Evolutionary conservation across 2,797 vertebrate genomes (phyloP), one percentile per base, ranked within the genome.

Genomic region (Bufotes viridis): DNA sequence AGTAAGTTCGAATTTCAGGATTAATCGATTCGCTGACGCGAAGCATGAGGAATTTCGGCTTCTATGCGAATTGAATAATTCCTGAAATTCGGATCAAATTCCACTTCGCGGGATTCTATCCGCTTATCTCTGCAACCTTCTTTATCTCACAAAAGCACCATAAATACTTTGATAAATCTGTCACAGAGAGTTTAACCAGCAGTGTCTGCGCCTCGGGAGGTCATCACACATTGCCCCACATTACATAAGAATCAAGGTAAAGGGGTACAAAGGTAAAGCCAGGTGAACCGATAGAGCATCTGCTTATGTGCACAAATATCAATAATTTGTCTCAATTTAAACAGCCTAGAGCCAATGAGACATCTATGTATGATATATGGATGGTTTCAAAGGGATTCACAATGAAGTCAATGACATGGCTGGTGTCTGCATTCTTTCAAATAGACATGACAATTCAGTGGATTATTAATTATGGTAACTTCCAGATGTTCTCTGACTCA

Each of bases 281-380:
- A 75, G 72, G 42, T 75, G 72, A 75, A 51, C 5, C 2, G 29
- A 34, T 34, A 75, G 72, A 75, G 22, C 42, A 51, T 5, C 9
- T 75, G 58, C 13, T 58, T 34, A 34, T 53, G 58, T 14, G 18
- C n/a, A 57, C n/a, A 67, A 53, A 60, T 79, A 61, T 78, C 84
- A 12, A 6, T 24, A 20, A 67, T 67, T 26, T 26, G 75, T 69
- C 84, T 78, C 3, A 11, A 57, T 79, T 14, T 13, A n/a, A 10
- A 58, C 34, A 69, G 75, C 84, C 84, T 53, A n/a, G 11, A 79
- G 84, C 84, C 29, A 53, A 1, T 15, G 57, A 78, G 75, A 26
- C 61, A 49, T 57, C 53, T 61, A 51, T 61, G 22, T 69, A 78
- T 78, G 60, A n/a, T 67, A 18, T 57, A 75, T 61, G 20, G 60